Base-by-base conservation (phyloP, 2,113 vertebrate genomes). In the Crotophaga sulcirostris region DNA sequence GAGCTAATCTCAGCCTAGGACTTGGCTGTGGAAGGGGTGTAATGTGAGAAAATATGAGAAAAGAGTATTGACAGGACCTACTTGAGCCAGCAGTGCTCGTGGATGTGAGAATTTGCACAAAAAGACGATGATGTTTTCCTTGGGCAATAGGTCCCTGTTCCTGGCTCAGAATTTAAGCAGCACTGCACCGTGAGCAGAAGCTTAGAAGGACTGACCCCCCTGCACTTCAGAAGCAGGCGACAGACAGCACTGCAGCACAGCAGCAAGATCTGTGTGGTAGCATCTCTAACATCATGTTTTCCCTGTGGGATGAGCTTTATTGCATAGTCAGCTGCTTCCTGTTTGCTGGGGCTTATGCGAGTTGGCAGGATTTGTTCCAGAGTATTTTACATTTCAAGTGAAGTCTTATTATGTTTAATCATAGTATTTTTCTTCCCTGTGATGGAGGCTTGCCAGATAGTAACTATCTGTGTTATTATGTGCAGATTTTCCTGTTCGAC, bases 401-500 rank as follows among this genome's bases (percentile, higher is more conserved):
- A 90, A 89, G 60, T 74, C 88, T 90, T 91, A 74, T 24, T 96
- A 92, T 40, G 85, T 86, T 92, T 96, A 93, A 93, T 95, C 90
- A 92, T 64, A 87, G 88, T 75, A 63, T 79, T 88, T 94, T 94
- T 89, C 88, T 96, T 93, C 88, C 73, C 70, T 92, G 52, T 87
- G 64, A 78, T 84, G 90, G 86, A 93, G 82, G 60, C 84, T 93
- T 92, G 90, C 92, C 83, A 94, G 88, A 84, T 94, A 90, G 76
- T 92, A 2, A 51, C 85, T 94, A 87, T 96, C 93, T 89, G 84
- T 93, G 60, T 94, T 95, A 70, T 84, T 93, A 89, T 36, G 73
- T 80, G 68, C 79, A 82, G 93, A 90, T 92, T 96, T 96, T 96
- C 94, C 88, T 95, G 88, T 91, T 95, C 85, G 87, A 74, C 93